Conservation (phyloP, 1,140 invertebrate genomes). For the Pachyrhynchus sulphureomaculatus region DNA sequence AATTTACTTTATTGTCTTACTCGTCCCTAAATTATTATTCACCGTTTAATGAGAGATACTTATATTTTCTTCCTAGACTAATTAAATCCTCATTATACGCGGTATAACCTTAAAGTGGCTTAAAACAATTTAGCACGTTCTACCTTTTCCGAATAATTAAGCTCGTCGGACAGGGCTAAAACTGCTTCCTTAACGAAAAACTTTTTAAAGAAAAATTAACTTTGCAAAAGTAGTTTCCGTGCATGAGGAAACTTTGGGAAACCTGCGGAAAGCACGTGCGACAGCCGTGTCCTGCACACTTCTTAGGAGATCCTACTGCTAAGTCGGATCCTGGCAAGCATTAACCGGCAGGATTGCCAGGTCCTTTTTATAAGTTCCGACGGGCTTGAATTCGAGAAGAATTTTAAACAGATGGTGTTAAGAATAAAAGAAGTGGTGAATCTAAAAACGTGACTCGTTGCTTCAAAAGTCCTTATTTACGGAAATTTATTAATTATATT, state of each 20-base stretch:
- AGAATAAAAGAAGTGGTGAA: constrained; percentile 1
- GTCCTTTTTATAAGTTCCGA: constrained; percentile 24
- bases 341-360: constrained; percentile 22
- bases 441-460: no score
- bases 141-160: no score
- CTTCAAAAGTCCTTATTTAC: no score
- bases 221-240: constrained; percentile 5
- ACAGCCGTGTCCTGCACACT: constrained; percentile 26
- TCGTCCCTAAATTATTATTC: no score
- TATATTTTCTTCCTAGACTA: no score
- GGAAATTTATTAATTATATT: no score
- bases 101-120: no score
- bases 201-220: constrained; percentile 10
- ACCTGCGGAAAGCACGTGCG: constrained; percentile 24
- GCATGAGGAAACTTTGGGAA: constrained; percentile 5
- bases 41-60: no score
- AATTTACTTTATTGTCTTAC: no score
- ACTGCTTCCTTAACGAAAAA: constrained; percentile 5
- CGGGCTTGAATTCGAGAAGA: constrained; percentile 20
- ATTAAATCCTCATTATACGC: no score
- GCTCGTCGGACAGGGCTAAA: no score
- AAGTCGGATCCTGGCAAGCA: constrained; percentile 26
- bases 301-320: constrained; percentile 22
- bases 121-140: no score
- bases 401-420: constrained; percentile 22